These are phyloP conservation scores for Catocala nupta DNA, from an alignment of 2,888 invertebrate species.

Conservation along the genomic window DNA sequence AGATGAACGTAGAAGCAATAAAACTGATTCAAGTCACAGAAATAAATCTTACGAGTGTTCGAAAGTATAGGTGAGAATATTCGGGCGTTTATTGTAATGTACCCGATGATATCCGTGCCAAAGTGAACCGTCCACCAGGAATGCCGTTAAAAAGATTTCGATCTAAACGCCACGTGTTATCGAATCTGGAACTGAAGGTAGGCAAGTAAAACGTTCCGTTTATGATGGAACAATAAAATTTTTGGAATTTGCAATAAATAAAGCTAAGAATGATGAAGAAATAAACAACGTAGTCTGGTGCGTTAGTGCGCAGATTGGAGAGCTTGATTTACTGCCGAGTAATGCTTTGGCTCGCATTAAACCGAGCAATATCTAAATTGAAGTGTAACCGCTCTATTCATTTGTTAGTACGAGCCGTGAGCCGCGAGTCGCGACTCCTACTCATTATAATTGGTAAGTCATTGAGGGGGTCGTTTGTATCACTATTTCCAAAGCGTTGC, in stretches of 20 bases:
- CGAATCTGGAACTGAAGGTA: slow-evolving; percentile 59
- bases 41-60: slow-evolving; percentile 83
- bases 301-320: slow-evolving; percentile 56
- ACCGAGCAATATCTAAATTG: slow-evolving; percentile 48
- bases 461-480: slow-evolving; percentile 75
- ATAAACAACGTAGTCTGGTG: slow-evolving; percentile 63
- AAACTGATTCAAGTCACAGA: slow-evolving; percentile 85
- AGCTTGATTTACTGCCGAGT: slow-evolving; percentile 61
- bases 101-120: slow-evolving; percentile 64
- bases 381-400: slow-evolving; percentile 49
- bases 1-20: slow-evolving; percentile 84
- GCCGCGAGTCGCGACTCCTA: slow-evolving; percentile 21
- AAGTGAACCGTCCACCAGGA: slow-evolving; percentile 66
- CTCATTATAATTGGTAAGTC: slow-evolving; percentile 70
- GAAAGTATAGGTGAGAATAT: slow-evolving; percentile 77
- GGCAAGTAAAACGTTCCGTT: slow-evolving; percentile 60
- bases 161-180: slow-evolving; percentile 73
- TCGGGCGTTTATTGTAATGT: slow-evolving; percentile 70
- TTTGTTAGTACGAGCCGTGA: slow-evolving; percentile 39
- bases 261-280: slow-evolving; percentile 63
- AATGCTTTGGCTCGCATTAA: slow-evolving; percentile 54
- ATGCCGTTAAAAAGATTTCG: slow-evolving; percentile 74
- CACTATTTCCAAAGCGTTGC: slow-evolving; percentile 83
- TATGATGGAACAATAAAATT: slow-evolving; percentile 72
- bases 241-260: slow-evolving; percentile 77